Evolutionary conservation across 2,888 invertebrate genomes (phyloP).

Genomic region (Ommatoiulus sabulosus): DNA sequence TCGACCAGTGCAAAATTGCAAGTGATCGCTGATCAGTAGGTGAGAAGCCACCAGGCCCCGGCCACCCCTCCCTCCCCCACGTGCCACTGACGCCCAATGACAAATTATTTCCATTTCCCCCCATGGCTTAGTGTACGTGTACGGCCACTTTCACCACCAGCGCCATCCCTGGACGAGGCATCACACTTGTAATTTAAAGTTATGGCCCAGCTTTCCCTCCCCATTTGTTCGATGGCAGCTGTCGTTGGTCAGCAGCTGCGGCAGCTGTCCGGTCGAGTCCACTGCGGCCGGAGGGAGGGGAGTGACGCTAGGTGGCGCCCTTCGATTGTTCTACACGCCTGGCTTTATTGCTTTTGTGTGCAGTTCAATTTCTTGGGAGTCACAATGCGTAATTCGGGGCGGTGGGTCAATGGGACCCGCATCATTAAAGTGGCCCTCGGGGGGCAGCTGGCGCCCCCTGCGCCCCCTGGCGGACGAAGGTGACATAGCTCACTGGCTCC

Average conservation of each 20-base stretch:
- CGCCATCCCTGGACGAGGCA: not conserved
- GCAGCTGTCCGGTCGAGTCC: not conserved
- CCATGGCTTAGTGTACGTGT: not conserved
- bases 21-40: not conserved
- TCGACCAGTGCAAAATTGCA: too few relatives aligned
- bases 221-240: constrained; percentile 1
- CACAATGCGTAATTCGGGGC: constrained; percentile 1
- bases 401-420: not conserved
- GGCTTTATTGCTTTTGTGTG: not conserved
- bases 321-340: not conserved
- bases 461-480: not conserved
- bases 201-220: not conserved
- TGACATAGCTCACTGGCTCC: not conserved
- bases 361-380: not conserved
- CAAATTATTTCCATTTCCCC: not conserved
- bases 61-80: not conserved
- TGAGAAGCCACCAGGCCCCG: not conserved
- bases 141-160: not conserved
- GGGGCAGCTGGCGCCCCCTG: not conserved
- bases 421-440: not conserved
- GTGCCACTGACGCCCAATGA: not conserved
- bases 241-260: not conserved
- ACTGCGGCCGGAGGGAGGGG: not conserved
- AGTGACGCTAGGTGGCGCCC: not conserved
- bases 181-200: not conserved